These are phyloP conservation scores for Apostichopus leukothele DNA, from an alignment of 53 echinoderm and acorn worm genomes.

Conservation along the genomic window DNA sequence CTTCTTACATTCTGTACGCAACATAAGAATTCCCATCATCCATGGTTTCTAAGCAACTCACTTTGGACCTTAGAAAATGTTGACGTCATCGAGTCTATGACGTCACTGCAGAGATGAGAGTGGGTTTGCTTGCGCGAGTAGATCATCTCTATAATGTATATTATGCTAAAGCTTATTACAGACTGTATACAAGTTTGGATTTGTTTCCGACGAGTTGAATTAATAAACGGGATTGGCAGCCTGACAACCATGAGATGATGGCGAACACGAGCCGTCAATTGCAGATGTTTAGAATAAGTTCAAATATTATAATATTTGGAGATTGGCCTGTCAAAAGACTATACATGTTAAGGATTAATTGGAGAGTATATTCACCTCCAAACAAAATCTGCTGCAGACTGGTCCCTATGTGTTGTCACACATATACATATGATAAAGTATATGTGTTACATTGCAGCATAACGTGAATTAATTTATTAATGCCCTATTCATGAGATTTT, in stretches of 20 bases:
- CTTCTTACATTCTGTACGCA: not conserved
- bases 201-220: not conserved
- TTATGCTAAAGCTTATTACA: too few relatives aligned
- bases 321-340: not conserved
- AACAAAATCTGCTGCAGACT: not conserved
- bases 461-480: too few relatives aligned
- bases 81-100: not conserved
- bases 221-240: not conserved
- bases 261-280: not conserved
- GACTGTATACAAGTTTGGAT: not conserved
- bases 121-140: too few relatives aligned
- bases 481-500: too few relatives aligned
- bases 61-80: slow-evolving; percentile 14
- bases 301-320: not conserved
- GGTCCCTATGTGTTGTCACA: too few relatives aligned
- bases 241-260: not conserved
- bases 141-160: too few relatives aligned
- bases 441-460: too few relatives aligned
- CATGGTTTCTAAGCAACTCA: slow-evolving; percentile 7
- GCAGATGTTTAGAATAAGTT: not conserved
- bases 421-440: too few relatives aligned
- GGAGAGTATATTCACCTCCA: not conserved
- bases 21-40: not conserved
- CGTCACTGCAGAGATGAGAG: not conserved
- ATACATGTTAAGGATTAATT: not conserved